Conservation (phyloP, 2,888 invertebrate species). For the Osmoderma eremita region DNA sequence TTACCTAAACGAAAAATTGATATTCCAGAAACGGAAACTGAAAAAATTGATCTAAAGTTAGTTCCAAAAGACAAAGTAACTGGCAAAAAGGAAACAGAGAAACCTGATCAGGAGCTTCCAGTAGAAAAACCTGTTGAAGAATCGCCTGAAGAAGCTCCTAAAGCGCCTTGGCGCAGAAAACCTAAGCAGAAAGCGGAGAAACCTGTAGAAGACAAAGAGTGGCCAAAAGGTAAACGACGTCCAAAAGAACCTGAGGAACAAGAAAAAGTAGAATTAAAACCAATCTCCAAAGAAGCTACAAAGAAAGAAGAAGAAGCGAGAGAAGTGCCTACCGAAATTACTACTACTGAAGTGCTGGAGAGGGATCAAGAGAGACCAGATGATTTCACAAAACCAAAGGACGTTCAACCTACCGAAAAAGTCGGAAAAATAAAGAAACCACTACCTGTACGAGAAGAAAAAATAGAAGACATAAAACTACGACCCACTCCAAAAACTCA, state of each 20-base stretch:
- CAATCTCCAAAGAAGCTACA: constrained; percentile 56
- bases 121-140: constrained; percentile 49
- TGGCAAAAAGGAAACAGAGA: constrained; percentile 51
- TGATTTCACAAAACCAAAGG: constrained; percentile 49
- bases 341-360: constrained; percentile 40
- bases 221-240: constrained; percentile 39
- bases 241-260: constrained; percentile 59
- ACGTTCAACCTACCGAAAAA: constrained; percentile 48
- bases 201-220: constrained; percentile 46
- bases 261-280: constrained; percentile 51
- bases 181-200: constrained; percentile 48
- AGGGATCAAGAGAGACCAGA: constrained; percentile 46
- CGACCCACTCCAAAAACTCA: constrained; percentile 48
- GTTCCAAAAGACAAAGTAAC: constrained; percentile 49
- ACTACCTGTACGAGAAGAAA: constrained; percentile 39
- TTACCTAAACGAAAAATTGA: constrained; percentile 58
- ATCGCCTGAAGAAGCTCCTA: constrained; percentile 38
- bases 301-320: constrained; percentile 56
- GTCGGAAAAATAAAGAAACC: constrained; percentile 43
- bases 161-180: constrained; percentile 30
- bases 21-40: constrained; percentile 60
- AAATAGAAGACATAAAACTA: constrained; percentile 53
- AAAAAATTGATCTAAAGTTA: constrained; percentile 58
- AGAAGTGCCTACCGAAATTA: no score
- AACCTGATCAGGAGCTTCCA: constrained; percentile 49